A percentile compares a stretch with the other conserved stretches of the same genome.
These are phyloP conservation scores for Heterohyrax brucei DNA, from an alignment of 2,797 vertebrate genomes.

Conservation along the genomic window DNA sequence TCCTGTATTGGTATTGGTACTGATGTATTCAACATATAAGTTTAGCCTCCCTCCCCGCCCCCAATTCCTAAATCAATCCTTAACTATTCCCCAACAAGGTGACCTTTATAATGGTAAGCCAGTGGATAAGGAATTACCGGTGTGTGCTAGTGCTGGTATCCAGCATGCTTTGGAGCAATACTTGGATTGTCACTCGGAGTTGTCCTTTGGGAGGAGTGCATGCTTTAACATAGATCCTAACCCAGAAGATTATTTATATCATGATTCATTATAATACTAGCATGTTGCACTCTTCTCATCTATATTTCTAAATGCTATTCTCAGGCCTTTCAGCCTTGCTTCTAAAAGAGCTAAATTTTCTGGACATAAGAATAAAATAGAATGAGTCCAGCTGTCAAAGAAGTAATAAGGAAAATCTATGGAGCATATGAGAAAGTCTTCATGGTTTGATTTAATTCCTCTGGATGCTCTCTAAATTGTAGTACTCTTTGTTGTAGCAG, in stretches of 20 bases:
- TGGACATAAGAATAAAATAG: not conserved
- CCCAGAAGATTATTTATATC: not conserved
- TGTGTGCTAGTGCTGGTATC: not conserved
- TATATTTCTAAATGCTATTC: not conserved
- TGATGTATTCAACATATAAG: not conserved
- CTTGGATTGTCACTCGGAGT: not conserved
- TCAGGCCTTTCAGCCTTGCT: not conserved
- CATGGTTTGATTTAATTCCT: not conserved
- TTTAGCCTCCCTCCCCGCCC: not conserved
- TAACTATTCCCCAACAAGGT: not conserved
- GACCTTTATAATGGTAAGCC: not conserved
- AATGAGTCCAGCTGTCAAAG: slow-evolving; percentile 6
- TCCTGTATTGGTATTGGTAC: not conserved
- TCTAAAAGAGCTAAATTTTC: slow-evolving; percentile 19
- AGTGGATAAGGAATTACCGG: not conserved
- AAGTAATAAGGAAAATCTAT: not conserved
- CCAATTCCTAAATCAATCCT: not conserved
- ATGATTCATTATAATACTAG: not conserved
- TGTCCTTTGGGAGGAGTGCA: not conserved
- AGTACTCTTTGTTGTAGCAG: not conserved
- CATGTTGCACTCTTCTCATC: not conserved
- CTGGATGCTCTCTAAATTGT: slow-evolving; percentile 1
- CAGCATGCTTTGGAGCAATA: not conserved
- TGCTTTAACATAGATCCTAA: not conserved
- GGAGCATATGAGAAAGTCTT: not conserved